A percentile compares a stretch with the other conserved stretches of the same genome.
phyloP scores from a whole-genome alignment of 2,113 vertebrate genomes.

The mouse (Mus musculus) region DNA sequence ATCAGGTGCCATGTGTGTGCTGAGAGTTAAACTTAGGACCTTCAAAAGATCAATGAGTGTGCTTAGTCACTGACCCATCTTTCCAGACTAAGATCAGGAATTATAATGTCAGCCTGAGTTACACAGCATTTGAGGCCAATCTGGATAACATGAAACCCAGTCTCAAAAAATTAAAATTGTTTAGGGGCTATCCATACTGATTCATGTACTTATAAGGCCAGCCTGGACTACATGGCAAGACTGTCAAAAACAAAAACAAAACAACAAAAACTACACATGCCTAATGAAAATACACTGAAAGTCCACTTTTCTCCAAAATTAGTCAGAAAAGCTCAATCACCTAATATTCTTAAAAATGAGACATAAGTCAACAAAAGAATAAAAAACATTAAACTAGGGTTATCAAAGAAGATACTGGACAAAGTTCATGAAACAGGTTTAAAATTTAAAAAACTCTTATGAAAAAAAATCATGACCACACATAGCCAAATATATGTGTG shows the following conservation, averaged over 20 bases:
- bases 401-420: constrained; percentile 8
- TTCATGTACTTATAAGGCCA: background rate
- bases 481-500: background rate
- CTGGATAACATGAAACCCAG: background rate
- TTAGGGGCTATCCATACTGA: background rate
- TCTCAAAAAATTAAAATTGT: constrained; percentile 7
- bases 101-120: background rate
- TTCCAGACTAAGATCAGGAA: background rate
- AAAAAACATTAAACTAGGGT: background rate
- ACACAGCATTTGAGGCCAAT: background rate
- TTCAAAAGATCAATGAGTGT: background rate
- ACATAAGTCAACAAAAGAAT: background rate
- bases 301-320: background rate
- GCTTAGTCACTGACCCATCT: background rate
- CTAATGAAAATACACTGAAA: constrained; percentile 27
- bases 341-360: constrained; percentile 37
- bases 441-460: background rate
- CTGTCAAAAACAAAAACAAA: background rate
- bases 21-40: background rate
- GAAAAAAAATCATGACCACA: background rate
- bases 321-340: constrained; percentile 1
- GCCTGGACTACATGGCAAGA: background rate
- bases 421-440: background rate
- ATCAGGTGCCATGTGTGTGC: background rate
- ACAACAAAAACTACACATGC: background rate